Base-by-base conservation (phyloP, 2,888 invertebrate genomes). In the Bombyx huttoni region DNA sequence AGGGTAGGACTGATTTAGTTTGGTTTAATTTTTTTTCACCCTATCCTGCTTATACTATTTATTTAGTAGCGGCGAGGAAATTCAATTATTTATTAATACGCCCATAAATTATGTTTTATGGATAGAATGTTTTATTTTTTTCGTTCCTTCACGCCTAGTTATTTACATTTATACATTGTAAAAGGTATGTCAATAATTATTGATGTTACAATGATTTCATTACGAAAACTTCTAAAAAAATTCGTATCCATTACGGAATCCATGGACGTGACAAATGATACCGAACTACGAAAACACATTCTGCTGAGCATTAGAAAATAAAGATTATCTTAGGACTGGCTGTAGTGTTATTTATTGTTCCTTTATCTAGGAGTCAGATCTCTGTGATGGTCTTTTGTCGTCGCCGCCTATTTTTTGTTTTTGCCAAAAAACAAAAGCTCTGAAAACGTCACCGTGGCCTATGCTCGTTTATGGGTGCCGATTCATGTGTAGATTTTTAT, bases 321-420 rank as follows among this genome's bases (percentile, higher is more conserved):
- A 40, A 40, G 40, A 40, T 40, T 40, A 40, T 40, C 40, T 40
- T 24, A 24, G 24, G 24, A 24, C 24, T 24, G 78, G 73, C 71
- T 70, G 76, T 77, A 64, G 79, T 81, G 84, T 84, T 85, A 85
- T 86, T 87, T 86, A 88, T 82, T 70, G 72, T 67, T 67, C 55
- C 62, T 75, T 77, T 83, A 83, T 83, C 82, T 73, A 58, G 56
- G 65, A 70, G 62, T 62, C 66, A 61, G 64, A 78, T 78, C 78
- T 75, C 65, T 66, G 68, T 65, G 70, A 70, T 68, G 68, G 68
- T 73, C 81, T 79, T 83, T 83, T 84, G 82, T 82, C 78, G 75
- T 62, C 61, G 75, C 83, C 81, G 80, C 77, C 24, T 62, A 65
- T 75, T 79, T 81, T 80, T 80, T 77, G 68, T 59, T 59, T 50